A percentile compares a stretch with the other conserved stretches of the same genome.
Conservation (phyloP, 2,888 invertebrate genomes). For the Lepidochrysops patricia region DNA sequence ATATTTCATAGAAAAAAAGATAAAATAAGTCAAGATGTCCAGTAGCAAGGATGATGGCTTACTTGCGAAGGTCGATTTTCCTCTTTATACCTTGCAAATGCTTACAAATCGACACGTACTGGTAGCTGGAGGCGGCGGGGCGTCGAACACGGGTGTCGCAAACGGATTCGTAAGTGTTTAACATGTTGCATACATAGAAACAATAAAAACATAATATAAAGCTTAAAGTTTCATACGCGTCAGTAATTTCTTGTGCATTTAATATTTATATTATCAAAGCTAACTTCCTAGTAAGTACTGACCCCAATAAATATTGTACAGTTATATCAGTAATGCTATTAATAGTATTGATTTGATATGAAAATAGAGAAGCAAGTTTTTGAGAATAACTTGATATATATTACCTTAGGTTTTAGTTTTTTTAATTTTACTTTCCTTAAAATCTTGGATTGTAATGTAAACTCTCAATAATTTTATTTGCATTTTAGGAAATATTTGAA, state of each 20-base stretch:
- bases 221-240: conserved; percentile 37
- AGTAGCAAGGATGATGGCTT: conserved; percentile 79
- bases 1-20: conserved; percentile 33
- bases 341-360: background rate
- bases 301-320: background rate
- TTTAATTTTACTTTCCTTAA: no score
- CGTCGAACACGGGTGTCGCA: conserved; percentile 96
- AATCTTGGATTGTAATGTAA: no score
- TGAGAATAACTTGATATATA: no score
- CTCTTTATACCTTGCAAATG: conserved; percentile 92
- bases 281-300: background rate
- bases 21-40: conserved; percentile 55
- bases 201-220: conserved; percentile 6
- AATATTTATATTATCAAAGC: conserved; percentile 9
- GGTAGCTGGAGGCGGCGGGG: conserved; percentile 97
- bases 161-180: conserved; percentile 93
- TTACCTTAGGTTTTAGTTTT: no score
- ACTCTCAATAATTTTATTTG: no score
- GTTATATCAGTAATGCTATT: background rate
- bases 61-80: conserved; percentile 92
- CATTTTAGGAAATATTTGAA: conserved; percentile 93
- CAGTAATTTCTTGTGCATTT: conserved; percentile 27
- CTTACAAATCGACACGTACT: conserved; percentile 93
- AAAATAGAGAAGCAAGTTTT: no score
- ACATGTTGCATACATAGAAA: background rate